Percentiles rank a stretch among this genome's conserved stretches.
These are phyloP conservation scores for Drosophila atroscutellata DNA, from an alignment of 2,888 invertebrate species.

Conservation along the genomic window DNA sequence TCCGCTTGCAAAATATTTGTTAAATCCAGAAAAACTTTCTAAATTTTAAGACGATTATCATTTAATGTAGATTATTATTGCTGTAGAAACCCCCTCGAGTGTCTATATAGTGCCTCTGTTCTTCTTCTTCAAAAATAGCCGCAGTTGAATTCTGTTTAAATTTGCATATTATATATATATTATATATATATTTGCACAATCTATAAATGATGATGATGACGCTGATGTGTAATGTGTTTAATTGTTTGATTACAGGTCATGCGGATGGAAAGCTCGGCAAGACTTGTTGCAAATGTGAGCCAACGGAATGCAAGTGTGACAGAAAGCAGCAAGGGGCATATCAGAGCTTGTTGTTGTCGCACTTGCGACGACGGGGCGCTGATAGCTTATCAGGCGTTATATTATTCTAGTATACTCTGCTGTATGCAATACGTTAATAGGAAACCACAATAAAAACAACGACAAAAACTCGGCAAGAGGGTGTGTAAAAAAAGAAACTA, in stretches of 20 bases:
- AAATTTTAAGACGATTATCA: not conserved
- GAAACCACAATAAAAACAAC: slow-evolving; percentile 22
- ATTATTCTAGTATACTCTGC: slow-evolving; percentile 56
- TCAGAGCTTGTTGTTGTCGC: slow-evolving; percentile 56
- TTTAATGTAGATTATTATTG: not conserved
- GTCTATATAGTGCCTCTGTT: no score
- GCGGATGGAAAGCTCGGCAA: slow-evolving; percentile 53
- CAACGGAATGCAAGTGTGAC: slow-evolving; percentile 75
- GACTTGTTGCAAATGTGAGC: slow-evolving; percentile 75
- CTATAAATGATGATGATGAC: not conserved
- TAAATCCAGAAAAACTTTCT: not conserved
- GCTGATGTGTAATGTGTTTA: not conserved
- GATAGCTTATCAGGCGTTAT: slow-evolving; percentile 77
- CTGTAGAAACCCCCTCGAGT: not conserved
- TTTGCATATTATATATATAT: not conserved
- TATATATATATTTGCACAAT: not conserved
- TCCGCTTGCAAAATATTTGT: no score
- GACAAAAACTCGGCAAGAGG: slow-evolving; percentile 25
- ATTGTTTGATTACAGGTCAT: slow-evolving; percentile 47
- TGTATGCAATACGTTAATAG: slow-evolving; percentile 29
- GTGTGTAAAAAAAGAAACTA: slow-evolving; percentile 13
- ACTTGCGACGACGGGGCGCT: slow-evolving; percentile 57
- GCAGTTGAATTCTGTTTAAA: not conserved
- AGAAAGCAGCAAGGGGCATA: slow-evolving; percentile 44
- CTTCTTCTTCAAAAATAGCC: not conserved